These are phyloP conservation scores for Planococcus citri DNA, from an alignment of 1,140 invertebrate genomes.

Conservation along the genomic window DNA sequence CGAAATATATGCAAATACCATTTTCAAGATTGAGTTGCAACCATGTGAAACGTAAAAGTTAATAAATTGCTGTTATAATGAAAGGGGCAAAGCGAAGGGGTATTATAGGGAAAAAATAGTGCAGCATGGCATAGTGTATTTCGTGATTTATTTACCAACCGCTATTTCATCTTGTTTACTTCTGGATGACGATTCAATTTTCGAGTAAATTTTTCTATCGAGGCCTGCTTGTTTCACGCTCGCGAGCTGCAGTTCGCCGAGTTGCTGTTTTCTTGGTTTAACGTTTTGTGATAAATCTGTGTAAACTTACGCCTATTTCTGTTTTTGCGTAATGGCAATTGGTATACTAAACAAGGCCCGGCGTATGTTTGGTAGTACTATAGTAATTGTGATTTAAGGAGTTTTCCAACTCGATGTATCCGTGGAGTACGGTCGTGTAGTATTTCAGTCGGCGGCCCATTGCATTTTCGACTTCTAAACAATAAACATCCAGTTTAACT, in stretches of 20 bases:
- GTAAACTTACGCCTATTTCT: background rate
- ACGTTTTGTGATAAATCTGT: background rate
- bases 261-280: background rate
- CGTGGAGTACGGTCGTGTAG: background rate
- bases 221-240: no score
- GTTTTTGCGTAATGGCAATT: constrained; percentile 2
- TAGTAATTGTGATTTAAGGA: constrained; percentile 3
- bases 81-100: no score
- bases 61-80: background rate
- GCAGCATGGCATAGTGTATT: no score
- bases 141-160: background rate
- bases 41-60: background rate
- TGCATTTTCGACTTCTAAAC: background rate
- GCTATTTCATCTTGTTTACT: background rate
- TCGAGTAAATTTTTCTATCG: background rate
- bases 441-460: background rate
- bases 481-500: background rate
- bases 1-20: background rate
- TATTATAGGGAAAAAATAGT: background rate
- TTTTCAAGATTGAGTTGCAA: background rate
- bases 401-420: background rate
- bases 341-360: background rate
- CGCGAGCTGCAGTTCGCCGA: no score
- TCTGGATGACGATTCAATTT: background rate
- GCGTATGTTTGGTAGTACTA: background rate